Evolutionary conservation across 2,797 vertebrate species (phyloP), one percentile per base, ranked within the genome.

Genomic region (Pogoniulus pusillus): DNA sequence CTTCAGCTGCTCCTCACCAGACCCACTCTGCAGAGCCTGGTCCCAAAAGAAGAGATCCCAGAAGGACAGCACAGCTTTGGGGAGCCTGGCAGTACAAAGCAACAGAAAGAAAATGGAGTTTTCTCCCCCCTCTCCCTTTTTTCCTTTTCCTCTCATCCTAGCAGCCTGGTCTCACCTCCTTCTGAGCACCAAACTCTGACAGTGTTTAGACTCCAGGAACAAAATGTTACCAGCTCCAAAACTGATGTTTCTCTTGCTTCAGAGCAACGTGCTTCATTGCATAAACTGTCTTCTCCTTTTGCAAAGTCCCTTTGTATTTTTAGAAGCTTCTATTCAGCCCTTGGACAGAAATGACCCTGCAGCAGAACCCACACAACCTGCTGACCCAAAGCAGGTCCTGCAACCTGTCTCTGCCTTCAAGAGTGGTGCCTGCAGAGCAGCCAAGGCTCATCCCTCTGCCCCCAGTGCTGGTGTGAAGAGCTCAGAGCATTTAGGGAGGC

Each of bases 401-500:
- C 6, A n/a, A 7, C 32, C 1, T 0, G 39, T 9, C 57, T 39
- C n/a, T 29, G 57, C 27, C 47, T 6, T 66, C 4, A 1, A 43
- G 68, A 35, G 49, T 10, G 32, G 10, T 29, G 26, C 17, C 53
- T 3, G 2, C 1, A 5, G 2, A 7, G 27, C 55, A 20, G 51
- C 3, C 1, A n/a, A 3, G n/a, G 49, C 54, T 26, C 41, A 9
- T 3, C 37, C 39, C 34, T 39, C 45, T 4, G 23, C 32, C 32
- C 35, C 41, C 20, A 34, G 24, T 1, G 7, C 45, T 29, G 35
- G 9, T 8, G 4, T 0, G 2, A 41, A 58, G 24, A 35, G n/a
- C 27, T 15, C 0, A 1, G 34, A 51, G 6, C 2, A 0, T 2
- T 23, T 3, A 1, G 13, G 16, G 22, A 18, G n/a, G n/a, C 51